Evolutionary conservation across 2,113 vertebrate species (phyloP), one percentile per base, ranked within the genome.

Genomic region (Typhlomys cinereus): DNA sequence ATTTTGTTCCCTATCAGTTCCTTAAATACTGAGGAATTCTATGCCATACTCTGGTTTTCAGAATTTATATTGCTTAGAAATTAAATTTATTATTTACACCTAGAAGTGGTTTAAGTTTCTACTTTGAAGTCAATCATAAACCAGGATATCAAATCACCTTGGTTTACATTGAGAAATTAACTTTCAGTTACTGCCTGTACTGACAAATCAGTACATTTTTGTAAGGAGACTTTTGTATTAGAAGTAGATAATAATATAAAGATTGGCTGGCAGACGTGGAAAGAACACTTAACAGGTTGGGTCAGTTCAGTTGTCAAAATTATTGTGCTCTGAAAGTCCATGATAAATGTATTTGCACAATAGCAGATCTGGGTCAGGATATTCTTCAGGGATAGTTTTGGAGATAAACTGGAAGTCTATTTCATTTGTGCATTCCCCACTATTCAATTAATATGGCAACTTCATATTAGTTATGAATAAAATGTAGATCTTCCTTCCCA

Each of bases 391-490:
- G 73, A 82, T 52, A 89, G 41, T 84, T 11, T 64, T 74, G 34
- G 52, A 95, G 85, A 85, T 39, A 91, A 84, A 92, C 44, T 89
- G 90, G 57, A 73, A 57, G 64, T 95, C 88, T 92, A 88, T 93
- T 93, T 89, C 84, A 46, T 92, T 84, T 91, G 73, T 91, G 73
- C 44, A 81, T 7, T 79, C 18, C 23, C 89, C 41, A 62, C 44
- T 70, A 54, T 84, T 89, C 31, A 83, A 6, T 90, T 95, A 86
- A 90, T 93, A 92, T 48, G 31, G 52, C 80, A 94, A 57, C 34
- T 92, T 94, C 29, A 41, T 57, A 46, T 62, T n/a, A 92, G 25
- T 83, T 52, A 78, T 66, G 44, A 36, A 79, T 2, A 83, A 90
- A 69, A 66, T 69, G 2, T 75, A 31, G 27, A 8, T 85, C 39